Evolutionary conservation across 2,888 invertebrate genomes (phyloP).

Genomic region (Cetonia aurata): DNA sequence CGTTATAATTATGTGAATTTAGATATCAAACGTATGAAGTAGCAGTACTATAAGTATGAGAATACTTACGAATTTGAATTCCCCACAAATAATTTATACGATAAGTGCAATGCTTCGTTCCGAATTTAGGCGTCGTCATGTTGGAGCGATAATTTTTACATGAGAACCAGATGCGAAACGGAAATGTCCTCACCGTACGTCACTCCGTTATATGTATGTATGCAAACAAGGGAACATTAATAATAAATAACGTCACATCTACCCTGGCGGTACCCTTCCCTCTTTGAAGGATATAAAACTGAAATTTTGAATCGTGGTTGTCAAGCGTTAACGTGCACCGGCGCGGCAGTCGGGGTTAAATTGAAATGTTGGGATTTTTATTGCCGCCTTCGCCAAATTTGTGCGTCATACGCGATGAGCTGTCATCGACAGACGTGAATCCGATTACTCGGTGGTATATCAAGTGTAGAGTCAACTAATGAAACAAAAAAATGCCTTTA

Average conservation of each 20-base stretch:
- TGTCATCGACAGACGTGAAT: conserved; percentile 4
- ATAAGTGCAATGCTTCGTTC: conserved; percentile 14
- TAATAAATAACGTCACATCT: conserved; percentile 36
- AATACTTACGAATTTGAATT: no score
- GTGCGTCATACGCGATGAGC: not conserved
- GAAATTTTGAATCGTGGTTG: conserved; percentile 19
- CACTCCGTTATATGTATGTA: conserved; percentile 26
- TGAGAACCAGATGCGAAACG: conserved; percentile 25
- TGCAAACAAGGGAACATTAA: conserved; percentile 37
- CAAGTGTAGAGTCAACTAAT: not conserved
- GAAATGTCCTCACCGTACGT: conserved; percentile 30
- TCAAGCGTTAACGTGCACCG: not conserved
- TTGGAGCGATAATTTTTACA: conserved; percentile 16
- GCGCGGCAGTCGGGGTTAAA: conserved; percentile 10
- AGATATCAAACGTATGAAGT: no score
- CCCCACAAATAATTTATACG: conserved; percentile 5
- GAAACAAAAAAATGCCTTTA: no score
- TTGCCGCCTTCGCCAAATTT: conserved; percentile 5
- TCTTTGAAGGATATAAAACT: conserved; percentile 19
- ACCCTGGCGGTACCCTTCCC: not conserved
- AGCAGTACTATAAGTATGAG: no score
- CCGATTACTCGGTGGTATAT: not conserved
- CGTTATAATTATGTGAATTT: no score
- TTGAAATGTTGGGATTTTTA: conserved; percentile 25
- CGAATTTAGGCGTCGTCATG: not conserved